Evolutionary conservation across 2,797 vertebrate species (phyloP).

Genomic region (Phrynocephalus forsythii): DNA sequence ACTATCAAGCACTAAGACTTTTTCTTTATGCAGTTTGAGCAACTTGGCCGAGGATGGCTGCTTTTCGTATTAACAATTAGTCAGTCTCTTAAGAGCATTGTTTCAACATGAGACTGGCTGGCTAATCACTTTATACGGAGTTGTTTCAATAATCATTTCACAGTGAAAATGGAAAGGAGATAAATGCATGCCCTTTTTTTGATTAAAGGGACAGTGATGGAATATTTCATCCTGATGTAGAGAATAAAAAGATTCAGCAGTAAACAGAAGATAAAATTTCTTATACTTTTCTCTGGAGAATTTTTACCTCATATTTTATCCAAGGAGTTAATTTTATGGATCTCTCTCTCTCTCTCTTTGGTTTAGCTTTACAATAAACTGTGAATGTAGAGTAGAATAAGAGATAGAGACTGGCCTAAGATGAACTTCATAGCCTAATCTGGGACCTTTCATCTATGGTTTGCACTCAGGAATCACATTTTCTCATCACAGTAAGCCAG

Average conservation of each 20-base stretch:
- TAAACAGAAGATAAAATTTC: not conserved
- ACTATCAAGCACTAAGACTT: constrained; percentile 22
- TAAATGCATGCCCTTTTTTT: constrained; percentile 11
- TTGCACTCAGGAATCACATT: too few species aligned
- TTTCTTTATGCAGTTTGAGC: constrained; percentile 26
- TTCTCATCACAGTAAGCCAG: too few species aligned
- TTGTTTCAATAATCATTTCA: constrained; percentile 41
- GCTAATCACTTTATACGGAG: constrained; percentile 35
- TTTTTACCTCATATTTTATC: not conserved
- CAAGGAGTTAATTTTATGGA: not conserved
- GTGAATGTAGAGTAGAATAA: not conserved
- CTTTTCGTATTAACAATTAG: constrained; percentile 41
- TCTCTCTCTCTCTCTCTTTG: too few species aligned
- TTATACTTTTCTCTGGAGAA: not conserved
- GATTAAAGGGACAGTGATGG: not conserved
- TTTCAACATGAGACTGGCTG: constrained; percentile 23
- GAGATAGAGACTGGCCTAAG: not conserved
- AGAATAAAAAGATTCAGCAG: not conserved
- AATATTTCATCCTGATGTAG: not conserved
- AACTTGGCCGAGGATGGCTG: constrained; percentile 44
- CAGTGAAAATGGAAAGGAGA: constrained; percentile 25
- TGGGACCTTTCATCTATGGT: too few species aligned
- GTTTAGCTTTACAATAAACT: not conserved
- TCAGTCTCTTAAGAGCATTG: constrained; percentile 38
- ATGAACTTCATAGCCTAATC: too few species aligned